Base-by-base conservation (phyloP, 2,797 vertebrate species). In the Platalea minor region DNA sequence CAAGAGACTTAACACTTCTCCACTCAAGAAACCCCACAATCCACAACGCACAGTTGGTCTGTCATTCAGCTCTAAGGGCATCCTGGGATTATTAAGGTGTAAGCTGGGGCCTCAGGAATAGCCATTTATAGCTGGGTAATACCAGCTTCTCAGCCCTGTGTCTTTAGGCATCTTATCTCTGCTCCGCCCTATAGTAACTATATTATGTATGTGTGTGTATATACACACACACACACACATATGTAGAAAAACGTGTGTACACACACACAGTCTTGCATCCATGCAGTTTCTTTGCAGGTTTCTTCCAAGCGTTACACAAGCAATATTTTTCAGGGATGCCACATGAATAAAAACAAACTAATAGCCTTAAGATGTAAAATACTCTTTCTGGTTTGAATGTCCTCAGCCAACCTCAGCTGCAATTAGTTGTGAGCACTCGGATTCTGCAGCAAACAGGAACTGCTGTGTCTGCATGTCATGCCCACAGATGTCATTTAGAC, bases 381-480 rank as follows among this genome's bases (percentile, higher is more conserved):
- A 37, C 21, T 59, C 82, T 33, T n/a, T 67, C 61, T 48, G 25
- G 28, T 75, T 60, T 33, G 23, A 12, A 74, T 83, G 94, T 96
- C 97, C 96, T 96, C 85, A 94, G 75, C 14, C 94, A 97, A 97
- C 94, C 96, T 95, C 70, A 50, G 93, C 74, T 90, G 75, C 94
- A 95, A 73, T 85, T 85, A 91, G 80, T 41, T 61, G 48, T 16
- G 57, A 79, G 92, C 14, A 4, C 33, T 93, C 7, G 5, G 77
- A 84, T 88, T 86, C 75, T 86, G 73, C 72, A 95, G 83, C 16
- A 5, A 92, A 76, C 19, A 81, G 45, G 78, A 96, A 96, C 60
- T 92, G 95, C 96, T 97, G 95, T 1, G 26, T 95, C 85, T 92
- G 95, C 94, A 88, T 48, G 76, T 92, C 76, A 74, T 31, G 67